A percentile compares a stretch with the other conserved stretches of the same genome.
Conservation (phyloP, 2,113 vertebrate genomes). For the Orycteropus afer region DNA sequence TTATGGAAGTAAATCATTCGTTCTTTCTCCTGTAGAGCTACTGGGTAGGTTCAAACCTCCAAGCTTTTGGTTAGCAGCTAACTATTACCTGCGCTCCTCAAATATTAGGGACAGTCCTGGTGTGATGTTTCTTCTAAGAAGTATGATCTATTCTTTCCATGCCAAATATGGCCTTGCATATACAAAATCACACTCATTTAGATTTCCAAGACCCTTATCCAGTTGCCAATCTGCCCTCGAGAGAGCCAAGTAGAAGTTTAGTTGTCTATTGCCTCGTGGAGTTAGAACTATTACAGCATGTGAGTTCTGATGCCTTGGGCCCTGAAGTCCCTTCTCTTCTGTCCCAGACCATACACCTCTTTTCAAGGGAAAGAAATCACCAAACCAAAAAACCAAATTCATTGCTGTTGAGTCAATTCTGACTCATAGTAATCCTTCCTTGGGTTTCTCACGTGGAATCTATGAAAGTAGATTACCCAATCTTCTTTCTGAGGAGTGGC, state of each 20-base stretch:
- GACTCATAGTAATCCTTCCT: too few species aligned
- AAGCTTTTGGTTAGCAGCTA: neutral
- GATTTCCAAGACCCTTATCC: neutral
- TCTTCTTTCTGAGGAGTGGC: too few species aligned
- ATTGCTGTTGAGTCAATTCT: too few species aligned
- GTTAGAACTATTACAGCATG: neutral
- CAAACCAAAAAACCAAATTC: too few species aligned
- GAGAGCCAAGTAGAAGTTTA: neutral
- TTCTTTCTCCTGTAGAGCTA: neutral
- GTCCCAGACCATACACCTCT: neutral
- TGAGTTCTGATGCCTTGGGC: neutral
- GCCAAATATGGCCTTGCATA: neutral
- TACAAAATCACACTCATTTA: neutral
- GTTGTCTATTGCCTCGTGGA: neutral
- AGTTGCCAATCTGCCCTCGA: neutral
- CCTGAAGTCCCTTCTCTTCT: neutral
- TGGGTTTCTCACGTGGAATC: too few species aligned
- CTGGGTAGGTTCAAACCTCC: neutral
- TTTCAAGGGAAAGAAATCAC: neutral
- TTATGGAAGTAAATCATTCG: neutral
- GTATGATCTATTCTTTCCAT: neutral
- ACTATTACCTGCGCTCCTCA: neutral
- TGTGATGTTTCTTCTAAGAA: neutral
- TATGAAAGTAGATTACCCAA: too few species aligned
- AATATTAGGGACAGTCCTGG: neutral